Conservation (phyloP, 2,113 vertebrate genomes). For the Rhabdornis inornatus region DNA sequence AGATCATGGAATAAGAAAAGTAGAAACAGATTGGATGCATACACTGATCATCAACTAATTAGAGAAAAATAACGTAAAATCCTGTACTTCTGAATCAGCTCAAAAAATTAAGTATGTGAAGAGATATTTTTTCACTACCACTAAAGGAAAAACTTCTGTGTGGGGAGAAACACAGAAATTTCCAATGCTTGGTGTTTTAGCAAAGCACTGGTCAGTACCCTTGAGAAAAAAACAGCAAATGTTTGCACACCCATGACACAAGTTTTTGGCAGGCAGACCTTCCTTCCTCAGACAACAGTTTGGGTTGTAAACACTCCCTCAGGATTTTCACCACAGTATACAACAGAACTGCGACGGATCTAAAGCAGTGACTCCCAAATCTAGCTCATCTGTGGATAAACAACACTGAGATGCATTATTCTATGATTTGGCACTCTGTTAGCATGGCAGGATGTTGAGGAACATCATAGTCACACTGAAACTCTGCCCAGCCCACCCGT, state of each 20-base stretch:
- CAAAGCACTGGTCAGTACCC: background rate
- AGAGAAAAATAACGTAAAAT: background rate
- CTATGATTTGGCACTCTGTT: background rate
- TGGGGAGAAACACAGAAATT: background rate
- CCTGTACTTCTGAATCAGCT: background rate
- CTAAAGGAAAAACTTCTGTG: background rate
- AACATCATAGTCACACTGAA: background rate
- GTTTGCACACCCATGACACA: background rate
- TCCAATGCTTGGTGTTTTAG: background rate
- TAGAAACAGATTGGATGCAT: background rate
- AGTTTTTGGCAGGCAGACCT: slow-evolving; percentile 4
- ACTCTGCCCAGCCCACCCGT: background rate
- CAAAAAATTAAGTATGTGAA: background rate
- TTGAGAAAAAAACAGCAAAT: slow-evolving; percentile 6
- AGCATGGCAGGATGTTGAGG: background rate
- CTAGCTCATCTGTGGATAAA: background rate
- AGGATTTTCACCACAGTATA: background rate
- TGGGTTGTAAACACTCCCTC: background rate
- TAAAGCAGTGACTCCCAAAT: background rate
- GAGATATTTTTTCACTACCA: background rate
- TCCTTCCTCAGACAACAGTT: background rate
- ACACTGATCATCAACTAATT: background rate
- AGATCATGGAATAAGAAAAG: background rate
- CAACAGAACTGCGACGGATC: background rate
- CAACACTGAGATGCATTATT: background rate